Base-by-base conservation (phyloP, 2,113 vertebrate genomes). In the Polypterus bichir region DNA sequence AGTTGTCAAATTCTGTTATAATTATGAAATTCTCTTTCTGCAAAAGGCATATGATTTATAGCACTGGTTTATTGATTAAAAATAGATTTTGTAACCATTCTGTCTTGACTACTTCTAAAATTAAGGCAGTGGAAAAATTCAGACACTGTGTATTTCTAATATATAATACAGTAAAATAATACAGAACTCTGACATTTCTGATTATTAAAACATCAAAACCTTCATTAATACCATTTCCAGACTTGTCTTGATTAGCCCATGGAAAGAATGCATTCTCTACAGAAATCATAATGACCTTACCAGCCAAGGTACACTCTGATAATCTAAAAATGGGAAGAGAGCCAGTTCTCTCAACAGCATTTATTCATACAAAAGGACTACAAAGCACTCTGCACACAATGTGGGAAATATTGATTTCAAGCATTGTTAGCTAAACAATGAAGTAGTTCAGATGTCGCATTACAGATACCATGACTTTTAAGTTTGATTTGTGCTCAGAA, bases 291-390 rank as follows among this genome's bases (percentile, higher is more conserved):
- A 53, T 46, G 54, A 5, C 44, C 44, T 11, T 54, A 52, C 8
- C 48, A 51, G 9, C 56, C 5, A 51, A 49, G 47, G 44, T 64
- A 45, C 44, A 49, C 6, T 59, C 47, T 46, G 47, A 49, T 7
- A 11, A 44, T 48, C 45, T 62, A 54, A 7, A 27, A 27, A 27
- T 53, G 60, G 60, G 61, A 44, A 58, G 45, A 5, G 5, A 27
- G 46, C 47, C 9, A 73, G 74, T 73, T 61, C 65, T 47, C 60
- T 27, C 27, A 27, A 27, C 27, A 27, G 27, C 27, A 27, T 27
- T 54, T 1, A 6, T 63, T 68, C 66, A 5, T 60, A 58, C 62
- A 73, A 70, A 74, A 71, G 71, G 65, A 71, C 8, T 73, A 71
- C 65, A 9, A 54, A 68, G 64, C 49, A 57, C 60, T 72, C 65